These are phyloP conservation scores for Centropus bengalensis DNA, from an alignment of 2,113 vertebrate genomes.

Conservation along the genomic window DNA sequence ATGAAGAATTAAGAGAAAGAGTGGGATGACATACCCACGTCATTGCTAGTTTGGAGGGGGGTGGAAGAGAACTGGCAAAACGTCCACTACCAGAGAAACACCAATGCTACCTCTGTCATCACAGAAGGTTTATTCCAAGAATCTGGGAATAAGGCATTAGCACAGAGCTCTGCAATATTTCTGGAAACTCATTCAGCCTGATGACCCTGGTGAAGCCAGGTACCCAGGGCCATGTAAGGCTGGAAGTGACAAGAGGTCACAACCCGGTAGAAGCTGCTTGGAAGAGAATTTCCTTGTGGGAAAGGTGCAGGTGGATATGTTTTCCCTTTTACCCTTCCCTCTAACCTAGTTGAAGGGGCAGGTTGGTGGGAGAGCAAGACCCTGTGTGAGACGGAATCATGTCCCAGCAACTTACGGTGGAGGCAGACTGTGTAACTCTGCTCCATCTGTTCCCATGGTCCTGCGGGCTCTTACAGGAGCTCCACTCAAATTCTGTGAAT, in stretches of 20 bases:
- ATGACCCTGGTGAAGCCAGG: not conserved
- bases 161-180: not conserved
- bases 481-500: not conserved
- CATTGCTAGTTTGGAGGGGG: not conserved
- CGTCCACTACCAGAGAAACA: not conserved
- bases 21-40: not conserved
- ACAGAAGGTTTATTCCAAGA: not conserved
- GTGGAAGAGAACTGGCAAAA: not conserved
- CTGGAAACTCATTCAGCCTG: not conserved
- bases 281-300: not conserved
- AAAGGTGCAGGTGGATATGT: not conserved
- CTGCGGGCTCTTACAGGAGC: rapidly evolving
- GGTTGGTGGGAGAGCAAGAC: not conserved
- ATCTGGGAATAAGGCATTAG: not conserved
- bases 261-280: not conserved
- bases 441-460: not conserved
- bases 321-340: not conserved
- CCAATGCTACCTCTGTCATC: rapidly evolving
- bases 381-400: not conserved
- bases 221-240: not conserved
- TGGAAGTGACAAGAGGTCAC: not conserved
- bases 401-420: not conserved
- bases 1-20: not conserved
- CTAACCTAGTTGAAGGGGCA: not conserved
- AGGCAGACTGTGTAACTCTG: not conserved